These are phyloP conservation scores for Scomber japonicus DNA, from an alignment of 2,113 vertebrate species.

Conservation along the genomic window DNA sequence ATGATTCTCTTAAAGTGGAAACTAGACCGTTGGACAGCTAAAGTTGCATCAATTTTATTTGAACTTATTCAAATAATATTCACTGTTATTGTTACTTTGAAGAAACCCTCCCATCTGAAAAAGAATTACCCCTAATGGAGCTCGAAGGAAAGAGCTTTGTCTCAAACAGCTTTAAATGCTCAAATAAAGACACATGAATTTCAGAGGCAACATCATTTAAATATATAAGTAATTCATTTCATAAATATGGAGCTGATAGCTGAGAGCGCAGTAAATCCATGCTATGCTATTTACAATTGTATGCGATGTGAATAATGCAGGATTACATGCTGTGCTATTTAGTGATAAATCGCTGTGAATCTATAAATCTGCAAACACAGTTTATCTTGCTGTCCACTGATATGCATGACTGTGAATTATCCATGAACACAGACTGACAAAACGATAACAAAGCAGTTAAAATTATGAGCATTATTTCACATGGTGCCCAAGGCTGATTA, in stretches of 20 bases:
- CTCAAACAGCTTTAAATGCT: slow-evolving; percentile 36
- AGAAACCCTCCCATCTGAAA: not conserved
- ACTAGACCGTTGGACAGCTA: not conserved
- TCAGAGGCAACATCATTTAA: slow-evolving; percentile 33
- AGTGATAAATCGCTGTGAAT: slow-evolving; percentile 64
- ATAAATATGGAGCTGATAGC: slow-evolving; percentile 43
- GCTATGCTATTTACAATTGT: slow-evolving; percentile 41
- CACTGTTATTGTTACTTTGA: not conserved
- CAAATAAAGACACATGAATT: slow-evolving; percentile 49
- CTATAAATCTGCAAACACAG: slow-evolving; percentile 34
- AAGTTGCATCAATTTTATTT: not conserved
- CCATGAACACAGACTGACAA: slow-evolving; percentile 28
- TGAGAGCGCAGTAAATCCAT: slow-evolving; percentile 47
- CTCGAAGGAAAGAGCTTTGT: slow-evolving; percentile 10
- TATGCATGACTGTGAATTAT: slow-evolving; percentile 41
- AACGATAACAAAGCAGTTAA: slow-evolving; percentile 11
- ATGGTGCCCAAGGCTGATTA: slow-evolving; percentile 24
- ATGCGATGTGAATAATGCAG: slow-evolving; percentile 60
- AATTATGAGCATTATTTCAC: slow-evolving; percentile 41
- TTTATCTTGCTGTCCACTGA: slow-evolving; percentile 56
- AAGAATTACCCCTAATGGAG: slow-evolving; percentile 21
- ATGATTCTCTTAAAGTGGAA: not conserved
- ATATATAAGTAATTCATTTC: slow-evolving; percentile 46
- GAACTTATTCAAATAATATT: not conserved
- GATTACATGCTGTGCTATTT: slow-evolving; percentile 53